Evolutionary conservation across 2,888 invertebrate species (phyloP).

Genomic region (Eupithecia insigniata): DNA sequence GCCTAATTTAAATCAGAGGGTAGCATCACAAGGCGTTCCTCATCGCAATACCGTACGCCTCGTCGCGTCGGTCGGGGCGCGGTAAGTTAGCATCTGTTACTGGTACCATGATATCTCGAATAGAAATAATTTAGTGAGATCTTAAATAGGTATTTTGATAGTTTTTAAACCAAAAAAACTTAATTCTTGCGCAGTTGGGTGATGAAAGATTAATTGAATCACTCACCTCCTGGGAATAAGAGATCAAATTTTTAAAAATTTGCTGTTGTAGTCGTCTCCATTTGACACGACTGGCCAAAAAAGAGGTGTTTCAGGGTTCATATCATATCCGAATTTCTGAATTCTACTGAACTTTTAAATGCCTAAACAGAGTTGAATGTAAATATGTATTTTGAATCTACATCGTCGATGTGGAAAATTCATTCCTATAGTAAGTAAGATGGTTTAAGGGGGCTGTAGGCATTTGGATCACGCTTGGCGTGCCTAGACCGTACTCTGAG

Average conservation of each 20-base stretch:
- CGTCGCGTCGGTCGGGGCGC: slow-evolving; percentile 11
- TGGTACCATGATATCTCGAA: slow-evolving; percentile 21
- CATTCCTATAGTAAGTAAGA: slow-evolving; percentile 26
- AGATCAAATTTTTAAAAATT: background rate
- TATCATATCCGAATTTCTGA: background rate
- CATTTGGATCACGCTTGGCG: slow-evolving; percentile 56
- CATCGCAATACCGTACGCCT: slow-evolving; percentile 40
- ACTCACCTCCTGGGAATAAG: background rate
- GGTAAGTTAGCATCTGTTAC: slow-evolving; percentile 10
- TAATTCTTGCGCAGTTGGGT: too few relatives aligned
- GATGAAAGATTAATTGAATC: background rate
- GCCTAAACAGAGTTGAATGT: background rate
- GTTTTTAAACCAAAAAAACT: background rate
- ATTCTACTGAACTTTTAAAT: background rate
- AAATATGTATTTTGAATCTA: background rate
- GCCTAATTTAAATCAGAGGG: slow-evolving; percentile 44
- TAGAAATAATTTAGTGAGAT: background rate
- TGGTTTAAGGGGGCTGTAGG: slow-evolving; percentile 32
- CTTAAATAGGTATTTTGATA: background rate
- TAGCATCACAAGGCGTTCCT: slow-evolving; percentile 51
- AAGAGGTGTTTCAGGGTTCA: too few relatives aligned
- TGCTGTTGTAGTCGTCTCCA: background rate
- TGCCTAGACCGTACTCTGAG: slow-evolving; percentile 55
- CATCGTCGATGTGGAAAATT: too few relatives aligned
- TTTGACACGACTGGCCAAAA: background rate